These are phyloP conservation scores for Thermophis baileyi DNA, from an alignment of 2,113 vertebrate genomes.

Conservation along the genomic window DNA sequence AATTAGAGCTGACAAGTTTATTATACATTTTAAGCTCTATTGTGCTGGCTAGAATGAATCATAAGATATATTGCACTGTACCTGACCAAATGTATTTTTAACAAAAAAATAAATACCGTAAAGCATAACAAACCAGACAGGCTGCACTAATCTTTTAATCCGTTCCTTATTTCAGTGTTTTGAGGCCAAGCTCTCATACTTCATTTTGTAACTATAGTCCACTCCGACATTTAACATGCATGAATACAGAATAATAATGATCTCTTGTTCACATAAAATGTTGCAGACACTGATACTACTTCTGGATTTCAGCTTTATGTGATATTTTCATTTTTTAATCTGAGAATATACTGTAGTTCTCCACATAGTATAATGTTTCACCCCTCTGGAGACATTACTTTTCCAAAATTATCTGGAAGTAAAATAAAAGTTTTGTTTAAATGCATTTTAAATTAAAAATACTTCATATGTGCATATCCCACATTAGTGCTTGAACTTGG, in stretches of 20 bases:
- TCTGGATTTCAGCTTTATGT: not conserved
- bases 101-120: not conserved
- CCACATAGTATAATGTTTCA: not conserved
- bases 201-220: not conserved
- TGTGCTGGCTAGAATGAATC: conserved; percentile 42
- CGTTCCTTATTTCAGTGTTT: not conserved
- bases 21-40: conserved; percentile 38
- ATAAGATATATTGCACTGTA: conserved; percentile 14
- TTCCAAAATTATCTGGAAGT: not conserved
- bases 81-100: not conserved
- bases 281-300: not conserved
- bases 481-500: not conserved
- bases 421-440: not conserved
- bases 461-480: not conserved
- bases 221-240: not conserved
- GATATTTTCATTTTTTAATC: not conserved
- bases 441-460: not conserved
- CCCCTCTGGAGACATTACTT: not conserved
- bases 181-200: not conserved
- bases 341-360: not conserved
- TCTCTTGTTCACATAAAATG: not conserved
- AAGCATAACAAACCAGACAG: not conserved
- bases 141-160: not conserved
- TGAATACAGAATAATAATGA: not conserved
- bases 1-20: conserved; percentile 49